Evolutionary conservation across 1,140 invertebrate genomes (phyloP).

Genomic region (Heliconius hewitsoni): DNA sequence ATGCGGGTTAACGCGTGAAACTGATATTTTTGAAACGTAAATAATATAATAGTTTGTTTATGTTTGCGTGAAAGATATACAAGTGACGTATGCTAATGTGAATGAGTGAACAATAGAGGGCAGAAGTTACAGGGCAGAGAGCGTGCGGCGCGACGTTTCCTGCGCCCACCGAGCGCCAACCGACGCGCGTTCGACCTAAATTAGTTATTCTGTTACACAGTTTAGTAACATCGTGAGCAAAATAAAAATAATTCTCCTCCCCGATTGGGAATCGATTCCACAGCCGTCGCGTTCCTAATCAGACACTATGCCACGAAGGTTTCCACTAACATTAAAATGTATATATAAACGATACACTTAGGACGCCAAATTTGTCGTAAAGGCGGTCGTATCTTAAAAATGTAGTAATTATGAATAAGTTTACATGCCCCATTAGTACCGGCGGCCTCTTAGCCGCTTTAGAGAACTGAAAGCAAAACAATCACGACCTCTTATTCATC

Average conservation of each 20-base stretch:
- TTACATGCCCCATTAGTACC: conserved; percentile 60
- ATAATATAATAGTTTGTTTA: conserved; percentile 19
- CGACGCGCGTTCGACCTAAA: background rate
- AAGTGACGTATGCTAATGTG: conserved; percentile 54
- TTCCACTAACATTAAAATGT: background rate
- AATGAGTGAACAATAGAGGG: conserved; percentile 56
- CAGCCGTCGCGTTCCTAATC: too few species aligned
- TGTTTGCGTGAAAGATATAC: conserved; percentile 29
- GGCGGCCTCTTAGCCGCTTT: conserved; percentile 30
- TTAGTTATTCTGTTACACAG: background rate
- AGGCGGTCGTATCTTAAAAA: conserved; percentile 33
- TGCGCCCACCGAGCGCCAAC: background rate
- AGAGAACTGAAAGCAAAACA: conserved; percentile 51
- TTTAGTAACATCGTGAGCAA: too few species aligned
- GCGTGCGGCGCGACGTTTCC: background rate
- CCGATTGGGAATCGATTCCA: too few species aligned
- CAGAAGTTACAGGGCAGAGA: conserved; percentile 52
- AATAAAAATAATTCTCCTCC: too few species aligned
- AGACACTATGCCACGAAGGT: too few species aligned
- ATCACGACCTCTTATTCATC: conserved; percentile 52
- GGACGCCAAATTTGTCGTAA: background rate
- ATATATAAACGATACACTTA: background rate
- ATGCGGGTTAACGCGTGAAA: too few species aligned
- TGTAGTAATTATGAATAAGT: conserved; percentile 67
- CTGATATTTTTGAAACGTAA: background rate